phyloP scores from a whole-genome alignment of 2,113 vertebrate species.

The Dinomys branickii region DNA sequence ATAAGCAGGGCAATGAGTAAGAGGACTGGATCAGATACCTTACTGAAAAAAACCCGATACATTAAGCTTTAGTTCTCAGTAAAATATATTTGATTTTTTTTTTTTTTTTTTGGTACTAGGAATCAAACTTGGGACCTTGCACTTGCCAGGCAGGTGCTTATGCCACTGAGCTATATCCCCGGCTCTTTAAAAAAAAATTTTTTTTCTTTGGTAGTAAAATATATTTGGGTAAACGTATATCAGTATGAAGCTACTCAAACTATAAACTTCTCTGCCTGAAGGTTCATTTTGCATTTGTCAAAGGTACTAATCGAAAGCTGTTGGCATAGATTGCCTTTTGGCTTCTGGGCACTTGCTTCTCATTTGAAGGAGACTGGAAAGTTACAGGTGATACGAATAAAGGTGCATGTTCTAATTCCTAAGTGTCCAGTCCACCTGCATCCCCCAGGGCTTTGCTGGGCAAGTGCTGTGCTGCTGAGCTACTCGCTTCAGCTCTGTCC shows the following conservation, averaged over 20 bases:
- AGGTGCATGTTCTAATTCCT: background rate
- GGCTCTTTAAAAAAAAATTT: no score
- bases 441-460: background rate
- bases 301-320: background rate
- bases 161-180: no score
- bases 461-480: background rate
- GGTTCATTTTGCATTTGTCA: constrained; percentile 43
- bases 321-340: background rate
- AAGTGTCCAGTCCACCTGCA: background rate
- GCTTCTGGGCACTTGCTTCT: constrained; percentile 1
- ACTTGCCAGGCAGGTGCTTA: no score
- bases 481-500: background rate
- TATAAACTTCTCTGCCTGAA: background rate
- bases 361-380: constrained; percentile 8
- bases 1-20: background rate
- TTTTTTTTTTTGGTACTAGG: no score
- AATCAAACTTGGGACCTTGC: no score
- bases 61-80: constrained; percentile 1
- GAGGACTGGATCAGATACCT: background rate
- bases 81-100: no score
- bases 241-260: background rate
- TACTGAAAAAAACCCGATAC: background rate
- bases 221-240: background rate
- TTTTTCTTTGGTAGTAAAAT: no score
- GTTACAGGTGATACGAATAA: background rate